These are phyloP conservation scores for Poecilia gillii DNA, from an alignment of 2,797 vertebrate species.

Conservation along the genomic window DNA sequence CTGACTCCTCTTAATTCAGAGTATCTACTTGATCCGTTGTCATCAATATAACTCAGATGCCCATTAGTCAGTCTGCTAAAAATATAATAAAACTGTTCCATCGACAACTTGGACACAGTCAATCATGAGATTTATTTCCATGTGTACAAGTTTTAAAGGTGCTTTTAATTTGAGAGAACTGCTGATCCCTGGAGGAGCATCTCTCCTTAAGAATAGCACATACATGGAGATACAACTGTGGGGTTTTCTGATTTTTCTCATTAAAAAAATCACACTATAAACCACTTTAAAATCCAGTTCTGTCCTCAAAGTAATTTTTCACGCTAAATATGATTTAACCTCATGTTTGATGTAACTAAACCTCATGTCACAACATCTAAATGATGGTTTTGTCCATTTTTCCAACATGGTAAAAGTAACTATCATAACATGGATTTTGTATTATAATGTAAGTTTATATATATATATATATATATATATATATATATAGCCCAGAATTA, in stretches of 20 bases:
- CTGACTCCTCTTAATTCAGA: neutral
- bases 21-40: neutral
- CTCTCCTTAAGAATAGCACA: neutral
- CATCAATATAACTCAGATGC: neutral
- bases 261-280: neutral
- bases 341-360: neutral
- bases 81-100: neutral
- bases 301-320: neutral
- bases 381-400: neutral
- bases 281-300: neutral
- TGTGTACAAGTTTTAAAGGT: neutral
- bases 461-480: too few relatives aligned
- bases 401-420: neutral
- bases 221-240: neutral
- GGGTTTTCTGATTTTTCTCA: neutral
- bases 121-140: neutral
- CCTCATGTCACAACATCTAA: neutral
- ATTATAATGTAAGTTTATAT: neutral
- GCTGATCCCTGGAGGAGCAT: neutral
- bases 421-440: neutral
- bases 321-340: neutral
- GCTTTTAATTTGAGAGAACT: neutral
- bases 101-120: neutral
- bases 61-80: neutral
- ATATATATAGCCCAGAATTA: neutral